Percentiles rank a stretch among this genome's conserved stretches.
Conservation (phyloP, 2,113 vertebrate species). For the Pica pica region DNA sequence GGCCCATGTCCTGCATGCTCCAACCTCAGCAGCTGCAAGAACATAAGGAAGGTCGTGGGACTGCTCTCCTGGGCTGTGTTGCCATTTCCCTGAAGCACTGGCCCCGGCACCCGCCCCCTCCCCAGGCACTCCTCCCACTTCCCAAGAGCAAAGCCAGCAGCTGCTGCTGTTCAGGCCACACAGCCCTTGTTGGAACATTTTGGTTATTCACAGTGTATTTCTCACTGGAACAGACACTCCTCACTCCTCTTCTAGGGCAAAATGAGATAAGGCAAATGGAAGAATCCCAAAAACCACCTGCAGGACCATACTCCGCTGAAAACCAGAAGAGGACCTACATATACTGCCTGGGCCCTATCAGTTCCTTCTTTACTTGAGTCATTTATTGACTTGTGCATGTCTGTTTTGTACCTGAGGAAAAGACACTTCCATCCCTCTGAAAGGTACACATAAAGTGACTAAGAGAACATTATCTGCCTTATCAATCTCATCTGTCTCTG, state of each 20-base stretch:
- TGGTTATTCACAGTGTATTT: neutral
- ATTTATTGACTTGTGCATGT: neutral
- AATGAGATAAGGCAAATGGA: neutral
- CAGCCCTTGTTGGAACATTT: neutral
- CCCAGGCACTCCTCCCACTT: neutral
- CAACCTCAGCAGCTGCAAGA: neutral
- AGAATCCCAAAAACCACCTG: neutral
- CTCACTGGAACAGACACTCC: neutral
- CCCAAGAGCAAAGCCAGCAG: neutral
- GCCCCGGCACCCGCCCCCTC: fast-evolving
- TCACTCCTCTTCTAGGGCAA: neutral
- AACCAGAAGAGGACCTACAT: neutral
- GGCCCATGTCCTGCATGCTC: fast-evolving
- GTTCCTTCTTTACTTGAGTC: neutral
- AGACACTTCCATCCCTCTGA: neutral
- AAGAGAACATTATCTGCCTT: neutral
- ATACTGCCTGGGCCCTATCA: neutral
- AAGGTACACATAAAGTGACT: neutral
- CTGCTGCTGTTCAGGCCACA: neutral
- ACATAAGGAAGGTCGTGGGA: fast-evolving
- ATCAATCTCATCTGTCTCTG: neutral
- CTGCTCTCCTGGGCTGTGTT: fast-evolving
- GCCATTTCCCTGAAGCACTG: neutral
- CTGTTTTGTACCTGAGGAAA: neutral
- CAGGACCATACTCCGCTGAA: neutral